Base-by-base conservation (phyloP, 2,797 vertebrate species). In the Melanotaenia pygmaea region DNA sequence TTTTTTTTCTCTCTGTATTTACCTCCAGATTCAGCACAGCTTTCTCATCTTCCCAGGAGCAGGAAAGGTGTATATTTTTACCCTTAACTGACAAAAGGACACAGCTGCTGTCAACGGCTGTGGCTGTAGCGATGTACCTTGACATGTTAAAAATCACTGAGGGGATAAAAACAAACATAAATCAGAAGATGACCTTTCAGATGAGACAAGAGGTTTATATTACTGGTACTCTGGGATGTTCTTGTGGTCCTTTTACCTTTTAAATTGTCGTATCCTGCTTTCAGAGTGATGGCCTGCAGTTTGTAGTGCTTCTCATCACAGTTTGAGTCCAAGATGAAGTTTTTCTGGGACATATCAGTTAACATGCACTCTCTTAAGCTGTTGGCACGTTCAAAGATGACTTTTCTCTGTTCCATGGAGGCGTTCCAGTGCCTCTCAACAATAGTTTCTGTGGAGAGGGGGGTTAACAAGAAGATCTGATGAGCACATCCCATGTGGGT, bases 211-310 rank as follows among this genome's bases (percentile, higher is more conserved):
- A 14, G 40, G 12, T 14, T 16, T 43, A 16, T n/a, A n/a, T 8
- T 47, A 6, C n/a, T 8, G 20, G 45, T 47, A 43, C 40, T 35
- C 9, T 35, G 34, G 2, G 2, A n/a, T 2, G 45, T 20, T 8
- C 1, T 2, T 47, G 18, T 2, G 28, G 7, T 35, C 10, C 0
- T 53, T 1, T n/a, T 80, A 94, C 92, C 91, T 90, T 59, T 90
- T 38, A 2, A 12, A 0, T 74, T 1, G 1, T 0, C 0, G 3
- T 75, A 11, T 16, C 84, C 86, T 5, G 67, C 90, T n/a, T 54
- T 86, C 26, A 92, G 87, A 0, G 81, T 85, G 60, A 90, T 34
- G 5, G 93, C 91, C 57, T 79, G 28, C 43, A 94, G 80, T 0
- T 70, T 6, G 0, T 38, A 2, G 0, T 18, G 30, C 38, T 14